Conservation (phyloP, 2,888 invertebrate species). For the Stratiomys singularior region DNA sequence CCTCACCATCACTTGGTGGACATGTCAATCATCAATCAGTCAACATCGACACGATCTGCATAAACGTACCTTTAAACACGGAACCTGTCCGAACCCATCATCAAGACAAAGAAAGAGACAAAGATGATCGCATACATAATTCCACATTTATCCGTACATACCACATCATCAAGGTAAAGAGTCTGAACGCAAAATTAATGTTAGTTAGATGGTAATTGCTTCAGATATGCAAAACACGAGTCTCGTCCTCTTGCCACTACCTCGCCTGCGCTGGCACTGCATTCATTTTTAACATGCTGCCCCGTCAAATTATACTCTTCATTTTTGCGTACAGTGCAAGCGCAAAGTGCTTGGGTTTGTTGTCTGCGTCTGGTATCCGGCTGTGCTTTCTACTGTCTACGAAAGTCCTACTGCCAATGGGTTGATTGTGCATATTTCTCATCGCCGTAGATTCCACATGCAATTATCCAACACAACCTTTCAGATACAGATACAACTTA, state of each 20-base stretch:
- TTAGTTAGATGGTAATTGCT: slow-evolving; percentile 47
- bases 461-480: slow-evolving; percentile 1
- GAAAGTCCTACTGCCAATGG: slow-evolving; percentile 27
- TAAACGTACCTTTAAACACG: slow-evolving; percentile 29
- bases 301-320: no score
- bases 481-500: background rate
- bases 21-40: slow-evolving; percentile 31
- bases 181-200: slow-evolving; percentile 42
- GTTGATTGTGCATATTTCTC: slow-evolving; percentile 8
- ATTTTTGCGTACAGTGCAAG: slow-evolving; percentile 4
- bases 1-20: background rate
- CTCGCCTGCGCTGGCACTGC: background rate
- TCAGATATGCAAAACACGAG: slow-evolving; percentile 46
- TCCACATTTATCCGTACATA: background rate
- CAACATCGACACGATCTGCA: slow-evolving; percentile 29
- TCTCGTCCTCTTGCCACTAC: background rate
- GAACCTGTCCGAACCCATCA: slow-evolving; percentile 27
- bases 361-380: slow-evolving; percentile 37
- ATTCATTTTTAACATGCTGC: background rate
- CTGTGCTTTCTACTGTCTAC: slow-evolving; percentile 1
- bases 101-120: slow-evolving; percentile 23
- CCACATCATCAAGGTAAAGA: background rate
- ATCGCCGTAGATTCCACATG: slow-evolving; percentile 9
- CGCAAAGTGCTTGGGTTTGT: slow-evolving; percentile 14
- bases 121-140: background rate